A percentile compares a stretch with the other conserved stretches of the same genome.
Conservation (phyloP, 2,113 vertebrate genomes). For the Nicator chloris region DNA sequence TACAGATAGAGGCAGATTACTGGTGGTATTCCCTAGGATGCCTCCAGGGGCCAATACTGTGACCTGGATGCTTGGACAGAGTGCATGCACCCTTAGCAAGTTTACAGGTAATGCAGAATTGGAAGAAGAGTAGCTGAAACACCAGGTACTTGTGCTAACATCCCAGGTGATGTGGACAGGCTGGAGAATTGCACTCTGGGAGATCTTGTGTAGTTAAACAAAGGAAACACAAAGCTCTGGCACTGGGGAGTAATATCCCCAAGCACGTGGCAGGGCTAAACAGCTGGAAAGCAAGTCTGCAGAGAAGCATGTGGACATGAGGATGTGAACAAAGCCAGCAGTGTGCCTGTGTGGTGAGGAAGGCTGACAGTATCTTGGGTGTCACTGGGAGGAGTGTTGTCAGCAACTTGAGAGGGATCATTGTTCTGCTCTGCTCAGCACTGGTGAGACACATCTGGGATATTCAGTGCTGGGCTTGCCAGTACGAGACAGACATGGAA, state of each 20-base stretch:
- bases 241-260: neutral
- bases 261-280: neutral
- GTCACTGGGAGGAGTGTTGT: accelerated
- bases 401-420: too few species aligned
- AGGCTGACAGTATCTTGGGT: neutral
- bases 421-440: neutral
- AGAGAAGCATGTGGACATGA: accelerated
- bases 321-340: neutral
- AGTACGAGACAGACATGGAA: too few species aligned
- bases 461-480: accelerated
- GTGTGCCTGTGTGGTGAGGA: accelerated
- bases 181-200: accelerated
- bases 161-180: neutral
- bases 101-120: neutral
- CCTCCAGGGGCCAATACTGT: neutral
- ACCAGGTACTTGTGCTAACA: neutral
- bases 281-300: neutral
- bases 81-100: neutral
- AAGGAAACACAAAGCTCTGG: neutral
- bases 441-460: neutral
- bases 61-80: neutral
- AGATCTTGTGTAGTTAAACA: neutral
- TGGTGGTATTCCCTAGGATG: neutral
- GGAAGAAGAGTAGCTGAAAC: neutral
- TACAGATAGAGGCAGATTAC: neutral